phyloP scores from a whole-genome alignment of 2,113 vertebrate genomes.

The Pollimyrus isidori region DNA sequence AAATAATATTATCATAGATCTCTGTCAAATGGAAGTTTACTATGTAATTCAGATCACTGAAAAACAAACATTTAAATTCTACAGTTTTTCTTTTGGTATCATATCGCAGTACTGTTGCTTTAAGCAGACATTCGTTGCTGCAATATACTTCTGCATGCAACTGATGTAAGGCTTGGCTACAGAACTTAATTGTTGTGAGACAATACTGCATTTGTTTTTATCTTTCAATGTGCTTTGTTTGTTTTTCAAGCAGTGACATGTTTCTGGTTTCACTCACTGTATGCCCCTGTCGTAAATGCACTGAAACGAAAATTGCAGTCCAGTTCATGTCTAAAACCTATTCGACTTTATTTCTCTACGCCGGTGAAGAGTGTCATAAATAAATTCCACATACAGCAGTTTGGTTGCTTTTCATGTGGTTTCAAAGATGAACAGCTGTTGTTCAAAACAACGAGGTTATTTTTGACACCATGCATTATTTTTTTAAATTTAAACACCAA shows the following conservation, averaged over 20 bases:
- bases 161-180: neutral
- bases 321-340: neutral
- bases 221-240: neutral
- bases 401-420: neutral
- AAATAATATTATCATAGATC: neutral
- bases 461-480: neutral
- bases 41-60: neutral
- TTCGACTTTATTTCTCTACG: neutral
- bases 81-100: neutral
- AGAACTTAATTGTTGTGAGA: conserved; percentile 6
- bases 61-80: neutral
- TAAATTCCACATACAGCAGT: neutral
- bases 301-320: neutral
- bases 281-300: neutral
- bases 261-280: neutral
- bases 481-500: neutral
- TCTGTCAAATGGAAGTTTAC: neutral
- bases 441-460: neutral
- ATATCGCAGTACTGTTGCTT: neutral
- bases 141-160: neutral
- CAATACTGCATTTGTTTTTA: conserved; percentile 4
- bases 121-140: neutral
- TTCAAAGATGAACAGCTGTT: neutral
- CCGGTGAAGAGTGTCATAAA: neutral
- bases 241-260: neutral